These are phyloP conservation scores for Euplagia quadripunctaria DNA, from an alignment of 2,888 invertebrate species.

Conservation along the genomic window DNA sequence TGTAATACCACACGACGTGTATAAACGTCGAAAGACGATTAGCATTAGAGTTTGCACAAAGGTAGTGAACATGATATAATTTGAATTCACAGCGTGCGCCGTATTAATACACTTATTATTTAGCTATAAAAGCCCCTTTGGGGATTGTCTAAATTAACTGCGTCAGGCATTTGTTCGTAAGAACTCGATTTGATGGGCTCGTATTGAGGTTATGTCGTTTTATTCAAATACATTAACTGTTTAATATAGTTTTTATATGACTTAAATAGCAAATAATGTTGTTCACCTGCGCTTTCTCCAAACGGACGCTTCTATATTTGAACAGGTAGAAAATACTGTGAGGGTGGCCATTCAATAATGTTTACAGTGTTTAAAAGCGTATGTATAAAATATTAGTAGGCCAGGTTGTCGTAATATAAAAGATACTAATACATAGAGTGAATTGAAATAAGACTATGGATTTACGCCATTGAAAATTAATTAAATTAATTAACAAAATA, in stretches of 20 bases:
- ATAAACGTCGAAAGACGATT: constrained; percentile 27
- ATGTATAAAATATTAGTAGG: no score
- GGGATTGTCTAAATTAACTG: constrained; percentile 47
- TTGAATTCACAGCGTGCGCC: constrained; percentile 48
- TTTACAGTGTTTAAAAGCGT: no score
- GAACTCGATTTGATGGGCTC: neutral
- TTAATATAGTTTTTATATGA: neutral
- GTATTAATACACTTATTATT: constrained; percentile 52
- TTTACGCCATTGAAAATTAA: no score
- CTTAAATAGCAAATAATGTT: neutral
- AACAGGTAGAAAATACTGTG: neutral
- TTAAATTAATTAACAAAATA: no score
- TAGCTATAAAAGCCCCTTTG: constrained; percentile 41
- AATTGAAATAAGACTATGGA: no score
- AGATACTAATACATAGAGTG: no score
- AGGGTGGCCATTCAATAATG: neutral
- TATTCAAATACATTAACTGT: neutral
- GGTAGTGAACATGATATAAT: constrained; percentile 39
- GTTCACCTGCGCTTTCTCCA: neutral
- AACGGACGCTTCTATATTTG: neutral
- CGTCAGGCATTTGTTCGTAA: constrained; percentile 3
- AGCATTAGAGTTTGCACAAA: constrained; percentile 40
- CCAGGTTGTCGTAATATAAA: no score
- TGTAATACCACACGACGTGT: constrained; percentile 21
- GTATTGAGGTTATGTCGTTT: neutral